These are phyloP conservation scores for Pteromalus puparum DNA, from an alignment of 1,140 invertebrate genomes.

Conservation along the genomic window DNA sequence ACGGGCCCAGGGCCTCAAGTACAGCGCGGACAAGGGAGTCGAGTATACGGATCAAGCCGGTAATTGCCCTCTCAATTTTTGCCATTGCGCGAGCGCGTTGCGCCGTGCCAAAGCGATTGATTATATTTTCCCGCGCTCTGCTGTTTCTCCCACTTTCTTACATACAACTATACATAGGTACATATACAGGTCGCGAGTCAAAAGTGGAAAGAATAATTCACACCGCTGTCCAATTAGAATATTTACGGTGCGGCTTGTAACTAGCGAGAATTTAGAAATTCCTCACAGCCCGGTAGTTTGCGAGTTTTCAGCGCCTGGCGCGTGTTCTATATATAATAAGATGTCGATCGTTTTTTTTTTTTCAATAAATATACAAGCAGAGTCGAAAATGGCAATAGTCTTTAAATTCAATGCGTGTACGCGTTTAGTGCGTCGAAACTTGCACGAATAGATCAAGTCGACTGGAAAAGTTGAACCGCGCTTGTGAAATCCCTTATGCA, in stretches of 20 bases:
- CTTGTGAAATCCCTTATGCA: neutral
- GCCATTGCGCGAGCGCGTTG: neutral
- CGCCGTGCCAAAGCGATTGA: neutral
- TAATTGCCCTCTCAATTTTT: conserved; percentile 55
- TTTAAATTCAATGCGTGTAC: conserved; percentile 21
- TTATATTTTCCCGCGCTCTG: neutral
- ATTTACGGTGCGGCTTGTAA: conserved; percentile 26
- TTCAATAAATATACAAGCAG: too few species aligned
- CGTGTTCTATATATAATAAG: neutral
- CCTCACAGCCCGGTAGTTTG: neutral
- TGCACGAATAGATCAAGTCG: neutral
- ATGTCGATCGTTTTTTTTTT: too few species aligned
- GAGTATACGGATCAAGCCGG: conserved; percentile 69
- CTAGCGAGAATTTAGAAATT: conserved; percentile 33
- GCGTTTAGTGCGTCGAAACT: neutral
- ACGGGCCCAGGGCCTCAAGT: conserved; percentile 70
- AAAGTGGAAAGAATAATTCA: conserved; percentile 31
- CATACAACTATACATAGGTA: too few species aligned
- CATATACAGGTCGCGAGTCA: neutral
- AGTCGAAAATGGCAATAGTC: neutral
- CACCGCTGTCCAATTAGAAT: conserved; percentile 36
- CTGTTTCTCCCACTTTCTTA: neutral
- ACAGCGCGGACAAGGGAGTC: conserved; percentile 68
- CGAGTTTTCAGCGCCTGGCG: neutral
- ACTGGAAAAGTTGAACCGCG: neutral